Evolutionary conservation across 2,797 vertebrate species (phyloP).

Genomic region (Phoebastria nigripes): DNA sequence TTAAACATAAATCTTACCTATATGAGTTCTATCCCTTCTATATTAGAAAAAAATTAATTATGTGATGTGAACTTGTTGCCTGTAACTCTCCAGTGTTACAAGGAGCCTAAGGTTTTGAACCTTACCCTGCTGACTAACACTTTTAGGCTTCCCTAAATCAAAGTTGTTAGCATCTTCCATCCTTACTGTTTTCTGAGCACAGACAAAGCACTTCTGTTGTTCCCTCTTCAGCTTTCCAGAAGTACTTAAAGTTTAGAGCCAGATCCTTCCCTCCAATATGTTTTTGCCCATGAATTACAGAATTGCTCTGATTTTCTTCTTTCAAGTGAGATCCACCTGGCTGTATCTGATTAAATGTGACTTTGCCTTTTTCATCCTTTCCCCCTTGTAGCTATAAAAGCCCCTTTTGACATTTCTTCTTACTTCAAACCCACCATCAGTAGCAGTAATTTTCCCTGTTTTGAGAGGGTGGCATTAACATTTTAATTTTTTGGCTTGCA

Average conservation of each 20-base stretch:
- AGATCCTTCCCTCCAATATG: not conserved
- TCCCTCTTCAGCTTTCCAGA: not conserved
- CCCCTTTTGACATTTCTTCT: not conserved
- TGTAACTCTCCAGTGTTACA: not conserved
- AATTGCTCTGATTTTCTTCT: not conserved
- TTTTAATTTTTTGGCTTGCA: not conserved
- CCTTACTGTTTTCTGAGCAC: not conserved
- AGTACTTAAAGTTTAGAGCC: not conserved
- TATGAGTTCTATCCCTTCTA: not conserved
- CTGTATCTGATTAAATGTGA: not conserved
- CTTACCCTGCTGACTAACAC: not conserved
- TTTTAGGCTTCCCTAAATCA: not conserved
- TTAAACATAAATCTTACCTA: not conserved
- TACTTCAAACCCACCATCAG: not conserved
- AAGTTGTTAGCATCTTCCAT: not conserved
- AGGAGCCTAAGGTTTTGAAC: not conserved
- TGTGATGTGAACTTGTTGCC: not conserved
- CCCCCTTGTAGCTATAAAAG: not conserved
- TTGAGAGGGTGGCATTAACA: accelerated
- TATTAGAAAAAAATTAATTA: not conserved
- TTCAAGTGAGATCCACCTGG: not conserved
- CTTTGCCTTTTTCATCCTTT: not conserved
- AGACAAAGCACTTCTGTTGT: not conserved
- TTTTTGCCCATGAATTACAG: not conserved
- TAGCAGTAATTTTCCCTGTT: not conserved